Conservation (phyloP, 2,797 vertebrate species). For the Acanthis flammea region DNA sequence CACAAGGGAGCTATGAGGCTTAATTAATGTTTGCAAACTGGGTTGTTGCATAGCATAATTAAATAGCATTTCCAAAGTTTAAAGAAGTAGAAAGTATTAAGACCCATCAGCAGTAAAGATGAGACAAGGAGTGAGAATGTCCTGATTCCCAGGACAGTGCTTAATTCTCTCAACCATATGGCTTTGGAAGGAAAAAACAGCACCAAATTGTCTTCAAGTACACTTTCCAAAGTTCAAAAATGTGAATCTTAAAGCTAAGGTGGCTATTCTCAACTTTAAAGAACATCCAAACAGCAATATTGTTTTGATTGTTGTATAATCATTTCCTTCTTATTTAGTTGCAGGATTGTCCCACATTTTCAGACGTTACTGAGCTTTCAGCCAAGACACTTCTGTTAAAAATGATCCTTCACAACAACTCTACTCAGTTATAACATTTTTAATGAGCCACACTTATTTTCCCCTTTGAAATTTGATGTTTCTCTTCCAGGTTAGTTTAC, state of each 20-base stretch:
- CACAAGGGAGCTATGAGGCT: slow-evolving; percentile 56
- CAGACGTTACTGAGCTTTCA: not conserved
- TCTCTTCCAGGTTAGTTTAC: not conserved
- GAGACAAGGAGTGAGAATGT: slow-evolving; percentile 29
- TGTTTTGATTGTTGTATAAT: slow-evolving; percentile 41
- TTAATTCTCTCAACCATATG: slow-evolving; percentile 61
- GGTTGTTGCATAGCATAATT: slow-evolving; percentile 65
- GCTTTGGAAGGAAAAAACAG: slow-evolving; percentile 24
- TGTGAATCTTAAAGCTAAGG: slow-evolving; percentile 40
- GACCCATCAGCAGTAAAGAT: slow-evolving; percentile 40
- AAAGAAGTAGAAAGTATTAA: slow-evolving; percentile 59
- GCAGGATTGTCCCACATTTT: not conserved
- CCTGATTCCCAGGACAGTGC: slow-evolving; percentile 55
- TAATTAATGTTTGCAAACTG: slow-evolving; percentile 70
- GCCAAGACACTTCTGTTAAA: not conserved
- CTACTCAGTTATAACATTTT: not conserved
- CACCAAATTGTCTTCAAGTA: slow-evolving; percentile 41
- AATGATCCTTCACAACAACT: not conserved
- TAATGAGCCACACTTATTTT: not conserved
- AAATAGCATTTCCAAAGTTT: slow-evolving; percentile 63
- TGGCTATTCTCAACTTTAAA: slow-evolving; percentile 5
- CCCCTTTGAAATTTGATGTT: not conserved
- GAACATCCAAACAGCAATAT: not conserved
- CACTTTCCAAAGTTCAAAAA: slow-evolving; percentile 49
- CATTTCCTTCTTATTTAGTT: not conserved